Percentiles rank a stretch among this genome's conserved stretches.
These are phyloP conservation scores for Catajapyx aquilonaris DNA, from an alignment of 1,140 invertebrate species.

Conservation along the genomic window DNA sequence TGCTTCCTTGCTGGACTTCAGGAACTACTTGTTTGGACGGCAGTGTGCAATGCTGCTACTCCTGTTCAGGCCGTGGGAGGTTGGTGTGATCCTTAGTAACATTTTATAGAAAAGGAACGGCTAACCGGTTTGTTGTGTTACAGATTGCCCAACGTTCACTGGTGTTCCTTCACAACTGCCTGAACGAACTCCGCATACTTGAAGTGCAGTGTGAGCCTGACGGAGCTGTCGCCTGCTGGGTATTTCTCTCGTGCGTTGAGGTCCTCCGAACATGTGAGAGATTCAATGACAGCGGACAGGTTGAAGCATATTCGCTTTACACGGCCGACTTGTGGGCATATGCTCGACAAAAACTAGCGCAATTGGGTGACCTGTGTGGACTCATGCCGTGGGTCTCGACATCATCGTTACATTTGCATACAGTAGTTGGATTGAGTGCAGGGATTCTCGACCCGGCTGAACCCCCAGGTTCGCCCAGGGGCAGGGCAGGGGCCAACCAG, in stretches of 20 bases:
- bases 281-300: constrained; percentile 37
- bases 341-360: constrained; percentile 65
- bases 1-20: constrained; percentile 64
- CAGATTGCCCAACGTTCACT: constrained; percentile 66
- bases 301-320: constrained; percentile 59
- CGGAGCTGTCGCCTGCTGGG: constrained; percentile 79
- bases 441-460: constrained; percentile 55
- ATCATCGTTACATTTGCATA: constrained; percentile 67
- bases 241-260: constrained; percentile 76
- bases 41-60: constrained; percentile 71
- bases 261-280: constrained; percentile 56
- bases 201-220: constrained; percentile 50
- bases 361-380: constrained; percentile 72
- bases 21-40: constrained; percentile 83
- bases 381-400: constrained; percentile 69
- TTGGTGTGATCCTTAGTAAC: constrained; percentile 22
- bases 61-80: constrained; percentile 57
- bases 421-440: constrained; percentile 68
- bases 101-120: too few species aligned
- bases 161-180: constrained; percentile 65
- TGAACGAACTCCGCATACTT: constrained; percentile 55
- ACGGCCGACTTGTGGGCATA: constrained; percentile 80
- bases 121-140: constrained; percentile 12
- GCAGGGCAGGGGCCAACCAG: too few species aligned
- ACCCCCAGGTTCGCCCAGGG: constrained; percentile 15